Conservation (phyloP, 2,113 vertebrate genomes). For the Aix galericulata region DNA sequence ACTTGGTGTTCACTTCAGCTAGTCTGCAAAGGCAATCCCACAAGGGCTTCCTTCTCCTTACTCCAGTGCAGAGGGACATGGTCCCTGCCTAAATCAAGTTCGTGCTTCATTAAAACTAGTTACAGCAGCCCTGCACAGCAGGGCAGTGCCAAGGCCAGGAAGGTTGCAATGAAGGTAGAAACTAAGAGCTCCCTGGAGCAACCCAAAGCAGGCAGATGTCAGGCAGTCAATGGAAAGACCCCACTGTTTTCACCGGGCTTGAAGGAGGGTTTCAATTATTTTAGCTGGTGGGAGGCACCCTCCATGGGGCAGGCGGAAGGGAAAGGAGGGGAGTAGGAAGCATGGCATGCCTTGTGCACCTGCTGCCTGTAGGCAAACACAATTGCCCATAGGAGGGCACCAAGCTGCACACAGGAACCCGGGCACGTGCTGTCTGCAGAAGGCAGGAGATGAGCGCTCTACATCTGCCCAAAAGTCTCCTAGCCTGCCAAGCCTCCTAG, state of each 20-base stretch:
- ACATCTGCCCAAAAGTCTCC: not conserved
- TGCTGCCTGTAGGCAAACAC: rapidly evolving
- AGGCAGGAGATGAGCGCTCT: not conserved
- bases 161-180: not conserved
- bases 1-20: not conserved
- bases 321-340: not conserved
- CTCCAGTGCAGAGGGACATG: not conserved
- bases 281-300: not conserved
- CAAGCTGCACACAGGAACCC: rapidly evolving
- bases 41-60: not conserved
- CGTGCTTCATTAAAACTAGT: not conserved
- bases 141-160: not conserved
- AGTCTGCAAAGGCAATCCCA: not conserved
- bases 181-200: not conserved
- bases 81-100: not conserved
- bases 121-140: not conserved
- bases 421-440: not conserved
- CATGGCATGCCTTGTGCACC: not conserved
- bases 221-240: not conserved
- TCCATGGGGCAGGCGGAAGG: not conserved
- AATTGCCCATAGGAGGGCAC: no score
- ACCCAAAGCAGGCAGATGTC: not conserved
- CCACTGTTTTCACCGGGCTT: not conserved
- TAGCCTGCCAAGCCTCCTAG: not conserved
- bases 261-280: not conserved